Base-by-base conservation (phyloP, 2,113 vertebrate species). In the Trematomus loennbergii region DNA sequence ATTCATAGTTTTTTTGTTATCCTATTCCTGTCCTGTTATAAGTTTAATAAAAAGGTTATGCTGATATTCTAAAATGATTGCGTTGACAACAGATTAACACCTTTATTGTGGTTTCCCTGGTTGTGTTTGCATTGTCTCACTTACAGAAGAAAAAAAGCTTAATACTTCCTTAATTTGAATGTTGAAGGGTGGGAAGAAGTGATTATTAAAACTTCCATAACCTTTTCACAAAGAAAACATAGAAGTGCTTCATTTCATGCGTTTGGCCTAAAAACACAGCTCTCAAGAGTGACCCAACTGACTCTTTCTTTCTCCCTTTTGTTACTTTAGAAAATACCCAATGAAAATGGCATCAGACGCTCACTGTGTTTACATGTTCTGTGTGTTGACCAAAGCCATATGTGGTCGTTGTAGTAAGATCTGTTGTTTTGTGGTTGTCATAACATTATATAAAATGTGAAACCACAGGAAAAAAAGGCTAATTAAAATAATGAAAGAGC, bases 211-310 rank as follows among this genome's bases (percentile, higher is more conserved):
- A 40, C 36, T 40, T 7, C 36, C 29, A 29, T 29, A 29, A 29
- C 29, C 29, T 29, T 29, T 29, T 29, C 29, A 29, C 29, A 29
- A 29, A 29, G 29, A 29, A 29, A 29, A 29, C 3, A 29, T 29
- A 29, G 29, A 29, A 64, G 43, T 5, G 2, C 52, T 78, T 50
- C 36, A 33, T 72, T 58, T 58, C 43, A 68, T 50, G 46, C 55
- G 25, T 70, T 74, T 73, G 85, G 68, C 2, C 13, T 78, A 54
- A 46, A 18, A 79, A 78, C 46, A 49, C 54, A 72, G 36, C 83
- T 1, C 58, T 25, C 66, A 10, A 9, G 16, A 60, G 50, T 22
- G n/a, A 79, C 46, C 33, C 58, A 50, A 64, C 52, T 15, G 40
- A 64, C 57, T 17, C 3, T 71, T 72, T 73, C 55, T 40, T 9